Percentiles rank a stretch among this genome's conserved stretches.
phyloP scores from a whole-genome alignment of 2,888 invertebrate species.

The Melieria crassipennis region DNA sequence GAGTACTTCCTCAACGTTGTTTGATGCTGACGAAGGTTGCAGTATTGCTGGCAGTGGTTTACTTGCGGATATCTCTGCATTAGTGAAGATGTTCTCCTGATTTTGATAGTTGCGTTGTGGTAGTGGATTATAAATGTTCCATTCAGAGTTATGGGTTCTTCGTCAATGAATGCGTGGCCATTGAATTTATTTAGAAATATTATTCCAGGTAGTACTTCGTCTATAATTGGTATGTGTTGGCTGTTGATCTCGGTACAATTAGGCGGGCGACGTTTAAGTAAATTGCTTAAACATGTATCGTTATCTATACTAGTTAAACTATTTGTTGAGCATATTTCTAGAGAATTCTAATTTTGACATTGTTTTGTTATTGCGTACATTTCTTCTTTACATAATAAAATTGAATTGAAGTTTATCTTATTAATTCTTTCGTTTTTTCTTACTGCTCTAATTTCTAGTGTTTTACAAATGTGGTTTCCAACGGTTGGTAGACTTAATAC shows the following conservation, averaged over 20 bases:
- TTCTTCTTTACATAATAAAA: constrained; percentile 27
- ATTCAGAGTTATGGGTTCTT: not conserved
- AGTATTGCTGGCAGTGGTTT: too few relatives aligned
- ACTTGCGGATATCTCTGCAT: not conserved
- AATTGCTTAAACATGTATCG: constrained; percentile 34
- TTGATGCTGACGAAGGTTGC: too few relatives aligned
- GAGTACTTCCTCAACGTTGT: too few relatives aligned
- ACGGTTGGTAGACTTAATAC: constrained; percentile 32
- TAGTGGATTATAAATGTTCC: not conserved
- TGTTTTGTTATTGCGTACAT: not conserved
- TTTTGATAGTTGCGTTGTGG: not conserved
- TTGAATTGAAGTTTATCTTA: constrained; percentile 26
- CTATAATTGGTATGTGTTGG: not conserved
- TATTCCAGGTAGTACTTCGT: too few relatives aligned
- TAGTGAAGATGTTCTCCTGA: not conserved
- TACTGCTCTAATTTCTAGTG: constrained; percentile 35
- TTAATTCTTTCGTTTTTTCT: constrained; percentile 29
- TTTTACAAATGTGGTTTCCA: constrained; percentile 27
- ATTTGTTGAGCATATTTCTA: constrained; percentile 34
- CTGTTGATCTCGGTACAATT: too few relatives aligned
- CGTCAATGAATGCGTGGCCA: not conserved
- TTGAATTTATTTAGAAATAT: constrained; percentile 36
- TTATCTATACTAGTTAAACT: constrained; percentile 34
- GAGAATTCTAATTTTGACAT: constrained; percentile 3
- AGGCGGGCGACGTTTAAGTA: constrained; percentile 34